phyloP scores from a whole-genome alignment of 2,888 invertebrate species.

The Idaea straminata region DNA sequence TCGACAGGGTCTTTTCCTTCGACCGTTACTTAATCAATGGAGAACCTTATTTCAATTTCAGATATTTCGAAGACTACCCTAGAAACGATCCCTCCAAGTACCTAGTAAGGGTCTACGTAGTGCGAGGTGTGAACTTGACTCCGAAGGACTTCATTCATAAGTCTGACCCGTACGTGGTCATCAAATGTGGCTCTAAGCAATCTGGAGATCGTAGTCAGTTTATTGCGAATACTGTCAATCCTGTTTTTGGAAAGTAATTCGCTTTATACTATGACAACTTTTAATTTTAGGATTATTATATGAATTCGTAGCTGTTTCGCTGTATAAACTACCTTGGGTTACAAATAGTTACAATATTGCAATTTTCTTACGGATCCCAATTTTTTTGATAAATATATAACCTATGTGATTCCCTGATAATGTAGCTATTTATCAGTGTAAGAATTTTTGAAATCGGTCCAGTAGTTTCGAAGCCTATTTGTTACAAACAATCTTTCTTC shows the following conservation, averaged over 20 bases:
- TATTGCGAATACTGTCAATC: slow-evolving; percentile 87
- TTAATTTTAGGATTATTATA: slow-evolving; percentile 6
- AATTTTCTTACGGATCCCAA: neutral
- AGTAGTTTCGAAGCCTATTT: no score
- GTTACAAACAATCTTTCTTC: no score
- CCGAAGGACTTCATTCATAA: slow-evolving; percentile 85
- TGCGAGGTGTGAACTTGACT: slow-evolving; percentile 85
- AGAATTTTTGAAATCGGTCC: no score
- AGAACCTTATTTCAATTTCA: slow-evolving; percentile 26
- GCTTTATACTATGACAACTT: slow-evolving; percentile 27
- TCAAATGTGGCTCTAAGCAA: slow-evolving; percentile 83
- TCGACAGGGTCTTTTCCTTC: no score
- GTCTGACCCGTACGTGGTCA: slow-evolving; percentile 88
- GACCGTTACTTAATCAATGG: no score
- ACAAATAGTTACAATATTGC: no score
- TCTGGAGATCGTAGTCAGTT: slow-evolving; percentile 83
- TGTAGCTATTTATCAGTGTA: no score
- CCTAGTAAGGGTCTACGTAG: slow-evolving; percentile 87
- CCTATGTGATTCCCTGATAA: neutral
- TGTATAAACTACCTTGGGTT: neutral
- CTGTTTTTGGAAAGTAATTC: slow-evolving; percentile 88
- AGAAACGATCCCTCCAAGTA: slow-evolving; percentile 81
- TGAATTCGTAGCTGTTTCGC: neutral
- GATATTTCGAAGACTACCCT: slow-evolving; percentile 82
- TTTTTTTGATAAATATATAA: slow-evolving; percentile 8